Evolutionary conservation across 1,140 invertebrate species (phyloP).

Genomic region (Globodera ellingtonae): DNA sequence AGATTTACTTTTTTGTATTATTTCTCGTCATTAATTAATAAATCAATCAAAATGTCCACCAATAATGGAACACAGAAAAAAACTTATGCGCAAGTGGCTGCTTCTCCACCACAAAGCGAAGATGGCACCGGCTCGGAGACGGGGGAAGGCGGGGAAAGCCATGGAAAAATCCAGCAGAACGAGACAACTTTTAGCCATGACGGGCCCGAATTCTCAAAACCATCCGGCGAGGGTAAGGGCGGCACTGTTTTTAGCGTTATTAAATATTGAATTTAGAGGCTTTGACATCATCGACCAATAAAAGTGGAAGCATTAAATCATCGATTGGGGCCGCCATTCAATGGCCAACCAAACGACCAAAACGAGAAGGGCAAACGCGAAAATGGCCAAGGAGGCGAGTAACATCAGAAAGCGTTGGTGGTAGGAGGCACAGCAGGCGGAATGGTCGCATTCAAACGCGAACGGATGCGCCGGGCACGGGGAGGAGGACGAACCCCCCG

Average conservation of each 20-base stretch:
- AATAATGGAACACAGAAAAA: background rate
- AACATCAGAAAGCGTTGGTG: constrained; percentile 50
- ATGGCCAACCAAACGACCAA: constrained; percentile 42
- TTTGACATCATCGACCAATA: background rate
- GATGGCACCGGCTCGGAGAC: background rate
- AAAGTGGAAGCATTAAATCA: background rate
- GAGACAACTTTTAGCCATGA: background rate
- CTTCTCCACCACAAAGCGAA: constrained; percentile 13
- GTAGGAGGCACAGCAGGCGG: constrained; percentile 47
- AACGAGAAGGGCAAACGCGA: constrained; percentile 41
- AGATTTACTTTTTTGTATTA: too few species aligned
- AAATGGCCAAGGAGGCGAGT: constrained; percentile 42
- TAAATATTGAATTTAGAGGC: background rate
- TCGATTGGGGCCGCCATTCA: constrained; percentile 45
- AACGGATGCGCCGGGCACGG: constrained; percentile 34
- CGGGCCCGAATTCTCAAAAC: background rate
- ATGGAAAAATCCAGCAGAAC: background rate
- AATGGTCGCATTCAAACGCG: constrained; percentile 42
- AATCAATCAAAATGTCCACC: background rate
- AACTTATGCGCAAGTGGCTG: constrained; percentile 9
- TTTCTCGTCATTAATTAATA: background rate
- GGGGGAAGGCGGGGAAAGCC: constrained; percentile 2
- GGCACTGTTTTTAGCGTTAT: background rate
- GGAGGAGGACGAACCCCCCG: background rate
- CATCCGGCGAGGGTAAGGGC: background rate